phyloP scores from a whole-genome alignment of 1,140 invertebrate species.

The Eubasilissa regina region DNA sequence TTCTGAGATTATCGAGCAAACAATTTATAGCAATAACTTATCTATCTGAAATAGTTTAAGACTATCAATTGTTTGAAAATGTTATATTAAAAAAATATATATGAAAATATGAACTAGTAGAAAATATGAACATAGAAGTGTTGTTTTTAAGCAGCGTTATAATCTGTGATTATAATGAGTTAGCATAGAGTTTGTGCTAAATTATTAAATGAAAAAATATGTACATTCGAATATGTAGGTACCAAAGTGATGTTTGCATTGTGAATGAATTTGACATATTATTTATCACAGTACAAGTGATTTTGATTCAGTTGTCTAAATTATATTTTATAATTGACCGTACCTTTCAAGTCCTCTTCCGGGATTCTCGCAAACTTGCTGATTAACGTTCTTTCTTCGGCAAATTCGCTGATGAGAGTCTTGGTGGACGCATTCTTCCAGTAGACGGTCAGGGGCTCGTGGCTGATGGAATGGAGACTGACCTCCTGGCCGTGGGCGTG shows the following conservation, averaged over 20 bases:
- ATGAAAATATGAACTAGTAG: too few relatives aligned
- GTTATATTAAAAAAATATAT: too few relatives aligned
- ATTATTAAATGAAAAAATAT: not conserved
- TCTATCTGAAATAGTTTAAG: too few relatives aligned
- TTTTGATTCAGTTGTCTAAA: not conserved
- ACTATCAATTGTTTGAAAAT: too few relatives aligned
- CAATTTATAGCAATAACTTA: too few relatives aligned
- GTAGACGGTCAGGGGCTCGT: constrained; percentile 68
- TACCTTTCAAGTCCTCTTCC: constrained; percentile 45
- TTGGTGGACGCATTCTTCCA: constrained; percentile 70
- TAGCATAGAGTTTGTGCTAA: not conserved
- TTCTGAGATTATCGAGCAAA: too few relatives aligned
- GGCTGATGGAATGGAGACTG: constrained; percentile 77
- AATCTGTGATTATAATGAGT: not conserved
- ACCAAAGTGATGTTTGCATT: not conserved
- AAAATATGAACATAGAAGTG: too few relatives aligned
- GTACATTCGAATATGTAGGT: not conserved
- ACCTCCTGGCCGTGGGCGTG: constrained; percentile 80
- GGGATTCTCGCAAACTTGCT: constrained; percentile 75
- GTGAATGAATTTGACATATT: too few relatives aligned
- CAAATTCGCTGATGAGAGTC: constrained; percentile 73
- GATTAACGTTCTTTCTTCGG: constrained; percentile 72
- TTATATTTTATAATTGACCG: too few relatives aligned
- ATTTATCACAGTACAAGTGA: too few relatives aligned
- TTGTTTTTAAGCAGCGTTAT: too few relatives aligned